A percentile compares a stretch with the other conserved stretches of the same genome.
Evolutionary conservation across 2,888 invertebrate genomes (phyloP).

Genomic region (Siphlonurus alternatus): DNA sequence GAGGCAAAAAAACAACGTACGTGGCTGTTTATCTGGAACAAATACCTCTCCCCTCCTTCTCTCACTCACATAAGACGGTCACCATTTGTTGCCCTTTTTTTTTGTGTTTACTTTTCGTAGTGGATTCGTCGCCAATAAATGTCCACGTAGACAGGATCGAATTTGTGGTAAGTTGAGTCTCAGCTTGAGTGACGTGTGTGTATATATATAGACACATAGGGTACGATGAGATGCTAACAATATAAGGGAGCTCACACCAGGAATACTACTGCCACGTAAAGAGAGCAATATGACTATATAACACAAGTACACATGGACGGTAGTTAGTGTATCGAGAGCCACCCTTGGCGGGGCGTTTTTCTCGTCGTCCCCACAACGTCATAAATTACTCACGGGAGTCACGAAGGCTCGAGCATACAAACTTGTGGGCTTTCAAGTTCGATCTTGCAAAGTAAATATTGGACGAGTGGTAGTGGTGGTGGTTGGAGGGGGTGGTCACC

Average conservation of each 20-base stretch:
- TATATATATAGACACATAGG: no score
- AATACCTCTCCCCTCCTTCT: not conserved
- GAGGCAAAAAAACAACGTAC: not conserved
- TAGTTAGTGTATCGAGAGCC: no score
- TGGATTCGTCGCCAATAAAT: not conserved
- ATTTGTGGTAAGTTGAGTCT: not conserved
- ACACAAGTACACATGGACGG: no score
- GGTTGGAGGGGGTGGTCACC: not conserved
- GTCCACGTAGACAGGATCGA: not conserved
- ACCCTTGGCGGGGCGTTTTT: no score
- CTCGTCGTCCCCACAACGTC: not conserved
- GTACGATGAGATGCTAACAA: no score
- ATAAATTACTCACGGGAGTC: not conserved
- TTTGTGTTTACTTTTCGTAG: not conserved
- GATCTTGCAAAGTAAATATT: not conserved
- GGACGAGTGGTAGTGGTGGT: not conserved
- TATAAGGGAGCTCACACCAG: no score
- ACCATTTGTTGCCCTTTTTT: not conserved
- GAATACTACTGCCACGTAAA: no score
- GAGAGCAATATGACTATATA: no score
- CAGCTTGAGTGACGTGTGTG: not conserved
- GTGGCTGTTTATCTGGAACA: not conserved
- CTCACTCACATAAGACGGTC: not conserved
- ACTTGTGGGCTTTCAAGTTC: not conserved
- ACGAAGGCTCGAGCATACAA: not conserved